These are phyloP conservation scores for Idaea biselata DNA, from an alignment of 2,888 invertebrate species.

Conservation along the genomic window DNA sequence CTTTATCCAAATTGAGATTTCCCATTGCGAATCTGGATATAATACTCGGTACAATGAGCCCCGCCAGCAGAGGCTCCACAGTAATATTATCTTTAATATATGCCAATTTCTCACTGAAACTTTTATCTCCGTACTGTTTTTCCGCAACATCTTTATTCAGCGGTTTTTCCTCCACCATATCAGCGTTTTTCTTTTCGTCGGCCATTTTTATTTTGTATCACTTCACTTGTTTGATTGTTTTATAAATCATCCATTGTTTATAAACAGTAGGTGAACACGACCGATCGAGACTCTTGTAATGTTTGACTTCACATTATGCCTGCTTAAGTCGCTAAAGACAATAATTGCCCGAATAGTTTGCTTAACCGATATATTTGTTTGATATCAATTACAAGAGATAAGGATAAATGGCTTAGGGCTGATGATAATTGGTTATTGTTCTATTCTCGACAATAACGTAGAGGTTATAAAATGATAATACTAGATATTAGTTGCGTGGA, in stretches of 20 bases:
- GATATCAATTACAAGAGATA: constrained; percentile 70
- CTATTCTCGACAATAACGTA: constrained; percentile 18
- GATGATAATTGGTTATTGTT: constrained; percentile 41
- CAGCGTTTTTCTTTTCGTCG: constrained; percentile 51
- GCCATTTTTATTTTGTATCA: constrained; percentile 46
- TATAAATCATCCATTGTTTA: constrained; percentile 51
- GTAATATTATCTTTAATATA: constrained; percentile 81
- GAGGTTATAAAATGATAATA: constrained; percentile 15
- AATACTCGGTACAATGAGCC: constrained; percentile 84
- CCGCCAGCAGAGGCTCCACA: constrained; percentile 86
- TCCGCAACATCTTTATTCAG: constrained; percentile 47
- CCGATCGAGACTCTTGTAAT: constrained; percentile 44
- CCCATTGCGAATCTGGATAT: constrained; percentile 85
- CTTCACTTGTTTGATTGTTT: constrained; percentile 25
- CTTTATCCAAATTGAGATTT: constrained; percentile 72
- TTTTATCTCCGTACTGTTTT: constrained; percentile 50
- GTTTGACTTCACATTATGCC: constrained; percentile 55
- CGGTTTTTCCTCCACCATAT: constrained; percentile 61
- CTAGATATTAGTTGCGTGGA: not conserved
- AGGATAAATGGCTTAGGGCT: constrained; percentile 49
- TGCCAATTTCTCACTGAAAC: constrained; percentile 53
- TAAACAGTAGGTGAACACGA: constrained; percentile 38
- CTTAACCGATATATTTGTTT: constrained; percentile 67
- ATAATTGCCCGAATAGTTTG: constrained; percentile 57
- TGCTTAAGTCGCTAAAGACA: constrained; percentile 44